These are phyloP conservation scores for Cynodonichthys magdalenae DNA, from an alignment of 2,797 vertebrate genomes.

Conservation along the genomic window DNA sequence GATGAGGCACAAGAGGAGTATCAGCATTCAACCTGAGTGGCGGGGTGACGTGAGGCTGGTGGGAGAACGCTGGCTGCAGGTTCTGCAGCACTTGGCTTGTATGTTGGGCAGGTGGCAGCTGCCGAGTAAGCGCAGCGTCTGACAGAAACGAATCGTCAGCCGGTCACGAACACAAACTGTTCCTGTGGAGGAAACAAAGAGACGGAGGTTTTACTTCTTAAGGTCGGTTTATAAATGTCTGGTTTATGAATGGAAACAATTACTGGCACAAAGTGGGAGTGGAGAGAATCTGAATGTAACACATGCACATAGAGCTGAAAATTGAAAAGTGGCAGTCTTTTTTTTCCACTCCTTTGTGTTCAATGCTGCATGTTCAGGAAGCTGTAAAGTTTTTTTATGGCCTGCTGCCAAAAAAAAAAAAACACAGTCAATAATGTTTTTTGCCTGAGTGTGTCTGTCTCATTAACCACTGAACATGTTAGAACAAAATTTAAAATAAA, in stretches of 20 bases:
- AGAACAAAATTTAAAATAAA: too few species aligned
- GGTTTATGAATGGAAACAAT: not conserved
- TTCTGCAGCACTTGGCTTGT: constrained; percentile 87
- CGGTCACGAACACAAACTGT: constrained; percentile 83
- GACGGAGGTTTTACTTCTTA: not conserved
- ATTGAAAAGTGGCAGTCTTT: not conserved
- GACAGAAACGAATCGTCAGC: constrained; percentile 87
- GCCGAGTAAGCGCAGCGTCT: constrained; percentile 86
- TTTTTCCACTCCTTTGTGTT: not conserved
- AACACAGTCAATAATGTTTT: too few species aligned
- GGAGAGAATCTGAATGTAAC: not conserved
- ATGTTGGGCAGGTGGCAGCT: constrained; percentile 84
- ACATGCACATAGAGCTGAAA: not conserved
- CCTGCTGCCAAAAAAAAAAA: too few species aligned
- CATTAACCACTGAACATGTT: too few species aligned
- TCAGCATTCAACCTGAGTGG: constrained; percentile 59
- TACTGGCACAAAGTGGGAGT: not conserved
- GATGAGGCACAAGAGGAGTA: constrained; percentile 3
- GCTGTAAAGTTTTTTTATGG: too few species aligned
- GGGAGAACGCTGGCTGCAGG: constrained; percentile 75
- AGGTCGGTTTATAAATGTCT: not conserved
- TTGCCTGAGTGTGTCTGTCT: too few species aligned
- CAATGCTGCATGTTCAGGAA: too few species aligned
- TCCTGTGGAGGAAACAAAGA: constrained; percentile 61
- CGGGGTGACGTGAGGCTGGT: constrained; percentile 57